A percentile compares a stretch with the other conserved stretches of the same genome.
These are phyloP conservation scores for Drosophila buzzatii DNA, from an alignment of 2,888 invertebrate genomes.

Conservation along the genomic window DNA sequence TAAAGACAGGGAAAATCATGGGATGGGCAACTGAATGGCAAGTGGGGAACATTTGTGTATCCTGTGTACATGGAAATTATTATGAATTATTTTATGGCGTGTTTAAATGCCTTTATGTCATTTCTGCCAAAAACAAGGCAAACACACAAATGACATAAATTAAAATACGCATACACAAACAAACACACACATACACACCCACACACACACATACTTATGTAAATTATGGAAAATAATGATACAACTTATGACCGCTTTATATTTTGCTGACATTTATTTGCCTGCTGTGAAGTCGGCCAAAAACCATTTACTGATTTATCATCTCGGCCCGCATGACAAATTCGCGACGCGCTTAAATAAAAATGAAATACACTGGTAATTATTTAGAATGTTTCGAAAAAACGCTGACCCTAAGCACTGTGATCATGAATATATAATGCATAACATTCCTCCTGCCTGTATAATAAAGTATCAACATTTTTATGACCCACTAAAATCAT, in stretches of 20 bases:
- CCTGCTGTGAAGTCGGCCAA: constrained; percentile 34
- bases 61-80: constrained; percentile 76
- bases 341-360: constrained; percentile 40
- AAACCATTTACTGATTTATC: constrained; percentile 70
- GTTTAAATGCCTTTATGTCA: constrained; percentile 83
- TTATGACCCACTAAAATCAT: constrained; percentile 71
- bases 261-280: constrained; percentile 71
- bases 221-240: constrained; percentile 71
- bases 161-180: constrained; percentile 60
- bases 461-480: constrained; percentile 59
- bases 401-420: constrained; percentile 39
- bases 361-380: constrained; percentile 55
- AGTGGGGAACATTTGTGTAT: constrained; percentile 40
- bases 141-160: constrained; percentile 81
- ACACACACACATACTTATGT: constrained; percentile 23
- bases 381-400: constrained; percentile 53
- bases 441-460: constrained; percentile 15
- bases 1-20: background rate
- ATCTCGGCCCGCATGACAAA: constrained; percentile 45
- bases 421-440: constrained; percentile 64
- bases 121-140: constrained; percentile 74
- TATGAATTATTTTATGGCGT: constrained; percentile 84
- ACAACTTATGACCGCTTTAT: constrained; percentile 74
- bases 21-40: constrained; percentile 14
- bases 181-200: constrained; percentile 18